Base-by-base conservation (phyloP, 2,113 vertebrate genomes). In the Chitala chitala region DNA sequence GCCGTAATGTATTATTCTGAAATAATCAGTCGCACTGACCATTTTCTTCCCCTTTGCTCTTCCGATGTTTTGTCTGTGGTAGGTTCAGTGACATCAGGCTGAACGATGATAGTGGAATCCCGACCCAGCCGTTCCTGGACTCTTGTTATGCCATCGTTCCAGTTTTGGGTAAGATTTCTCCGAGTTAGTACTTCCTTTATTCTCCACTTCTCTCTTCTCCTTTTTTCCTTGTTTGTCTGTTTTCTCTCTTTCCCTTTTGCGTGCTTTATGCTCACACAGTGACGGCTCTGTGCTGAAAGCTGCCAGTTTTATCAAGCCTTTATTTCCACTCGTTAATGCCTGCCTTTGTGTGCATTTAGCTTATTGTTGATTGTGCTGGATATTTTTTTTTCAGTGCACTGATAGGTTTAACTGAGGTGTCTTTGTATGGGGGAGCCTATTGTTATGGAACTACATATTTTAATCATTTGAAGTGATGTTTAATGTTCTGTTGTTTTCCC, bases 71-170 rank as follows among this genome's bases (percentile, higher is more conserved):
- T 86, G 83, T 79, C 79, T 76, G n/a, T 77, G 83, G 31, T 88
- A 99, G 97, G 89, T 99, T 99, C 89, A 99, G 92, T 89, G 97
- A 99, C 89, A 94, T 98, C 85, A 92, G 91, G 78, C 93, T 98
- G 92, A 89, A 90, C 71, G 95, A 95, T 79, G 92, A 94, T 83
- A 92, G 87, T 77, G 97, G 95, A 86, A 98, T 99, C 87, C 97
- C 97, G 71, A 96, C 97, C 76, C 93, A 93, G 85, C 91, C 92
- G 65, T 98, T 99, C 89, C 90, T 99, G 91, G 94, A 95, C 44
- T 98, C 97, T 0, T 99, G 97, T 91, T 97, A 98, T 78, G 95
- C 96, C 85, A 95, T 99, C 86, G 95, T 98, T 77, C 97, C 97
- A 4, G 93, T 99, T 81, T 89, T 99, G 87, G 97, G 97, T 99